Conservation (phyloP, 2,113 vertebrate species). For the Spea multiplicata region DNA sequence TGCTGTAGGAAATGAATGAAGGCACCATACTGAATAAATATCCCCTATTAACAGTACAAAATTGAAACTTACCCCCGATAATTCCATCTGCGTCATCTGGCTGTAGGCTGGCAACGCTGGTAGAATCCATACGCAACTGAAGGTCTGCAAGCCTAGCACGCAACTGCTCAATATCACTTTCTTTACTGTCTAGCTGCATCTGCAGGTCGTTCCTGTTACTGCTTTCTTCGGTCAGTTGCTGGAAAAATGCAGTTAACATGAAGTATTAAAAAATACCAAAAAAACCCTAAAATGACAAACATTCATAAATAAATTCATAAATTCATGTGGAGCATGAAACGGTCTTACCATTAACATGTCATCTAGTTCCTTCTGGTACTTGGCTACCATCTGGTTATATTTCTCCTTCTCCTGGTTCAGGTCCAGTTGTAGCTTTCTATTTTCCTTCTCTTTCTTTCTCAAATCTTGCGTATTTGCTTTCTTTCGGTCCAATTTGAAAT, state of each 20-base stretch:
- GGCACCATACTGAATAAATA: no score
- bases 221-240: constrained; percentile 94
- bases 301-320: no score
- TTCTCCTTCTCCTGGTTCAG: constrained; percentile 98
- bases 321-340: no score
- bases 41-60: neutral
- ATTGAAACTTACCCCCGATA: constrained; percentile 74
- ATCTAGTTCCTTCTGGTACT: constrained; percentile 89
- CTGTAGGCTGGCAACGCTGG: constrained; percentile 89
- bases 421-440: constrained; percentile 92
- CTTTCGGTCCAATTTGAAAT: constrained; percentile 97
- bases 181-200: constrained; percentile 97
- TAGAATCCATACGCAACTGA: constrained; percentile 87
- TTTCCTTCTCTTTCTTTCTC: constrained; percentile 98
- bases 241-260: neutral
- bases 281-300: no score
- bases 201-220: constrained; percentile 89
- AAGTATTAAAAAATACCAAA: no score
- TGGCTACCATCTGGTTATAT: constrained; percentile 95
- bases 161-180: constrained; percentile 95
- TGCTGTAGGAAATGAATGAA: no score
- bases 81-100: constrained; percentile 89
- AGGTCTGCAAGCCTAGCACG: constrained; percentile 87
- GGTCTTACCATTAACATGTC: constrained; percentile 92
- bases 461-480: constrained; percentile 93